Conservation (phyloP, 1,140 invertebrate genomes). For the Lysiphlebus fabarum region DNA sequence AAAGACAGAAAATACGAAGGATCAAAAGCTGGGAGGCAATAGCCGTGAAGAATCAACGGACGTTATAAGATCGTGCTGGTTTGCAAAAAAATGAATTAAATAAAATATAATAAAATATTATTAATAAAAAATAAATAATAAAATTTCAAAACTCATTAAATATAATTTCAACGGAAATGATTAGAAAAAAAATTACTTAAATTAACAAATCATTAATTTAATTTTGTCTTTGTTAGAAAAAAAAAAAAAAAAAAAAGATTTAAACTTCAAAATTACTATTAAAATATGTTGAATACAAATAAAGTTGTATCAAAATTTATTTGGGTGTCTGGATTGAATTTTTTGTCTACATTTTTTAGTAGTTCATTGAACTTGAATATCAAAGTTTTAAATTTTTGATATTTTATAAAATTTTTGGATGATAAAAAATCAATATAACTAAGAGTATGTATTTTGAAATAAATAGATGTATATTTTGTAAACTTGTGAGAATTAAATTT, state of each 20-base stretch:
- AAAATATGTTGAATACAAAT: constrained; percentile 9
- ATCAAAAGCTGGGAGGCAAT: constrained; percentile 14
- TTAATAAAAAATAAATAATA: too few relatives aligned
- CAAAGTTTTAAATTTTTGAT: not conserved
- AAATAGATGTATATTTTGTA: not conserved
- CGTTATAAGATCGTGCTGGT: constrained; percentile 12
- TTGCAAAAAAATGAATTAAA: constrained; percentile 18
- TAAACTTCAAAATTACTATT: not conserved
- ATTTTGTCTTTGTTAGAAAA: constrained; percentile 2
- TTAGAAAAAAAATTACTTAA: not conserved
- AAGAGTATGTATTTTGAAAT: too few relatives aligned
- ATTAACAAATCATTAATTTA: not conserved
- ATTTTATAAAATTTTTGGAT: not conserved
- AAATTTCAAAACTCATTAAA: constrained; percentile 4
- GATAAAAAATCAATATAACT: not conserved
- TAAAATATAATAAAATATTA: not conserved
- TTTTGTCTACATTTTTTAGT: not conserved
- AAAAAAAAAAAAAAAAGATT: not conserved
- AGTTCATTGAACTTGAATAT: constrained; percentile 11
- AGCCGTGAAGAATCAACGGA: constrained; percentile 19
- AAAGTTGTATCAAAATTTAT: constrained; percentile 2
- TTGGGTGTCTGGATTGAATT: not conserved
- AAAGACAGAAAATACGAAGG: constrained; percentile 2
- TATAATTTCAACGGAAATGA: constrained; percentile 19
- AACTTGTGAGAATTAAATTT: not conserved